Evolutionary conservation across 92 coral and sea anemone species (phyloP).

Genomic region (Anthopleura xanthogrammica): DNA sequence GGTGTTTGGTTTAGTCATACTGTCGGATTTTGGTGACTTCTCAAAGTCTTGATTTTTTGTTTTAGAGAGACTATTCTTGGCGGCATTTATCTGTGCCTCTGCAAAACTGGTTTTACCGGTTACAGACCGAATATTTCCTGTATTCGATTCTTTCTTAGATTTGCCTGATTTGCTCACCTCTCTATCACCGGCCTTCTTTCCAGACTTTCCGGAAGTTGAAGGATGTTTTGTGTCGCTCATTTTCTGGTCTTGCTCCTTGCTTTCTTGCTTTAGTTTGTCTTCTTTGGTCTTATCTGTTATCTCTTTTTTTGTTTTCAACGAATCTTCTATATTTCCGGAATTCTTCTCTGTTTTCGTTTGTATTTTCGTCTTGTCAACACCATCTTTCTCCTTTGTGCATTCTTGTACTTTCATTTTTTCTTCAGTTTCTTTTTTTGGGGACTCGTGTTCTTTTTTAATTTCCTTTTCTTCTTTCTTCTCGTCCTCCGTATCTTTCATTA

Average conservation of each 20-base stretch:
- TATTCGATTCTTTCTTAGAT: neutral
- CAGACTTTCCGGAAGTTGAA: neutral
- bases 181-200: neutral
- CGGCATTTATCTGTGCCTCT: neutral
- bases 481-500: neutral
- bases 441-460: neutral
- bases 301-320: neutral
- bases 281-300: neutral
- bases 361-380: neutral
- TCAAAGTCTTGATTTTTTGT: neutral
- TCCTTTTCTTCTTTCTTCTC: slow-evolving; percentile 6
- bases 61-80: neutral
- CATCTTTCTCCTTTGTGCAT: neutral
- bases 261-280: neutral
- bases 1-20: neutral
- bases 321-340: neutral
- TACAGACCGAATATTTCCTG: neutral
- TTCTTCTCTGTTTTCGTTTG: neutral
- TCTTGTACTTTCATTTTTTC: slow-evolving; percentile 18
- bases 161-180: neutral
- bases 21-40: neutral
- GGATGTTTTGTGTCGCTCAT: neutral
- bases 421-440: neutral
- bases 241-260: slow-evolving; percentile 1
- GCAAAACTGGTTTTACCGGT: neutral